phyloP scores from a whole-genome alignment of 1,140 invertebrate genomes.

The Drosophila biarmipes region DNA sequence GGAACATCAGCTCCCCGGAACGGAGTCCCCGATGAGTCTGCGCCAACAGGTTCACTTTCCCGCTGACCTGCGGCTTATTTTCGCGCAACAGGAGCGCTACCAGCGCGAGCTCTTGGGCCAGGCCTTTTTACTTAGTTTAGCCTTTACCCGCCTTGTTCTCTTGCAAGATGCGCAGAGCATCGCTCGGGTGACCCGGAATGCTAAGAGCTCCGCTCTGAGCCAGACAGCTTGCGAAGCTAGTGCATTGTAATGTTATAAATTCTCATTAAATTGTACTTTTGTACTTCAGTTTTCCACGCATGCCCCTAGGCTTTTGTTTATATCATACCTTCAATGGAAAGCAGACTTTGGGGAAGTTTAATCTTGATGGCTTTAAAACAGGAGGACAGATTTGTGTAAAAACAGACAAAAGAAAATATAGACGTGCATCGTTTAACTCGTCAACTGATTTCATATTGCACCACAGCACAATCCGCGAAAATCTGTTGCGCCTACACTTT shows the following conservation, averaged over 20 bases:
- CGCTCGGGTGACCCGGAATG: conserved; percentile 40
- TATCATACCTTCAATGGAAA: too few relatives aligned
- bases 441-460: too few relatives aligned
- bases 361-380: too few relatives aligned
- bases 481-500: too few relatives aligned
- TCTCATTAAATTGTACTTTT: neutral
- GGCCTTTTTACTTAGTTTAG: conserved; percentile 69
- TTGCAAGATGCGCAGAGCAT: conserved; percentile 62
- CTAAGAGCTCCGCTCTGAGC: conserved; percentile 14
- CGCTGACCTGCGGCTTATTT: conserved; percentile 41
- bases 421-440: too few relatives aligned
- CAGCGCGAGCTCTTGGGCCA: conserved; percentile 76
- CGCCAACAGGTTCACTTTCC: conserved; percentile 62
- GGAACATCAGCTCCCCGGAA: conserved; percentile 13
- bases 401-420: too few relatives aligned
- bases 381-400: too few relatives aligned
- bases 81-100: conserved; percentile 54
- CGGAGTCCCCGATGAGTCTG: neutral
- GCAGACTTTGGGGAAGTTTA: too few relatives aligned
- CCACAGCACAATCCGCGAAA: too few relatives aligned
- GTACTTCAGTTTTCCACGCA: too few relatives aligned
- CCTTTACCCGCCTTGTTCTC: conserved; percentile 72
- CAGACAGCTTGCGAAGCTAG: neutral
- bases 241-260: neutral
- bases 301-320: too few relatives aligned